These are phyloP conservation scores for Drosophila affinis DNA, from an alignment of 2,888 invertebrate genomes.

Conservation along the genomic window DNA sequence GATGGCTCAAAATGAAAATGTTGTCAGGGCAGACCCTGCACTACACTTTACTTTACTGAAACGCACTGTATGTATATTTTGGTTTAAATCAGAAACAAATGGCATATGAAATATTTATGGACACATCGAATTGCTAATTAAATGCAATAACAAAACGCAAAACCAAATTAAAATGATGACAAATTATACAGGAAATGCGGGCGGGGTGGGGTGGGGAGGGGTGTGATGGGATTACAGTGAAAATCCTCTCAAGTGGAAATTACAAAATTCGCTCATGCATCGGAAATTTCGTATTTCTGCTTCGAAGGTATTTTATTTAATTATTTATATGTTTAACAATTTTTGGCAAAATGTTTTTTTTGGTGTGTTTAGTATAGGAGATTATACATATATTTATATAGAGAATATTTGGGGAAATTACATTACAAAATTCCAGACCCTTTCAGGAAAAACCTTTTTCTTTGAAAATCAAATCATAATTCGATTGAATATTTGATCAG, in stretches of 20 bases:
- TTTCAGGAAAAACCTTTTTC: background rate
- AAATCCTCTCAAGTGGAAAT: slow-evolving; percentile 30
- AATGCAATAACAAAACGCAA: slow-evolving; percentile 54
- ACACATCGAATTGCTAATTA: slow-evolving; percentile 61
- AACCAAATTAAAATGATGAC: slow-evolving; percentile 66
- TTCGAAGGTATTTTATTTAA: slow-evolving; percentile 13
- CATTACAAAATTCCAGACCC: background rate
- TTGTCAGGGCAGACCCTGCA: background rate
- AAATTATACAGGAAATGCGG: slow-evolving; percentile 44
- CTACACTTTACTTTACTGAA: background rate
- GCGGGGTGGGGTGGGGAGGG: background rate
- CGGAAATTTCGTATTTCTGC: background rate
- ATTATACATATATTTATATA: background rate
- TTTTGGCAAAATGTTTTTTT: background rate
- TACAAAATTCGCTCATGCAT: slow-evolving; percentile 17
- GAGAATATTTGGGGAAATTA: background rate
- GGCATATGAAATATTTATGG: slow-evolving; percentile 48
- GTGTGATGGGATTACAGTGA: background rate
- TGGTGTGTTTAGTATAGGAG: background rate
- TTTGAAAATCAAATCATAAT: background rate
- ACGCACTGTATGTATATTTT: background rate
- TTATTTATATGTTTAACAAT: slow-evolving; percentile 19
- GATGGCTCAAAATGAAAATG: slow-evolving; percentile 36
- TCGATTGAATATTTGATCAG: background rate
- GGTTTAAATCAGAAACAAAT: slow-evolving; percentile 1